Conservation (phyloP, 2,113 vertebrate species). For the Acinonyx jubatus region DNA sequence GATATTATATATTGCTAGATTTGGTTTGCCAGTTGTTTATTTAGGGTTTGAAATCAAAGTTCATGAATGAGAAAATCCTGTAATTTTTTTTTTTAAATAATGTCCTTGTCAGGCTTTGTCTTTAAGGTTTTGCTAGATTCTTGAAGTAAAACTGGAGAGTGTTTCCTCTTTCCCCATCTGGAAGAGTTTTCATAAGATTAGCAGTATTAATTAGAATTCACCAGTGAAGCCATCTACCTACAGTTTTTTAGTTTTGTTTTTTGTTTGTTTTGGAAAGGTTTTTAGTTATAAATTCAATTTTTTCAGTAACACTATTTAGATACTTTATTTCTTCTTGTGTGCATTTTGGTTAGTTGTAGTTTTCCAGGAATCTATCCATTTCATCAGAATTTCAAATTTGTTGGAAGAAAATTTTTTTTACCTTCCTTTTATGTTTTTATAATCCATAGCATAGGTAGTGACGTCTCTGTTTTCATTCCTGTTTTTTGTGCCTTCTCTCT, state of each 20-base stretch:
- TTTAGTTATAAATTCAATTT: constrained; percentile 12
- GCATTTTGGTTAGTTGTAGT: background rate
- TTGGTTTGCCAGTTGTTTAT: background rate
- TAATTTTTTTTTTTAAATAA: background rate
- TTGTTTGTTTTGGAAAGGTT: background rate
- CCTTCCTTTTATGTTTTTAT: background rate
- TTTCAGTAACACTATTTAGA: background rate
- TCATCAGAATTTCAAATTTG: background rate
- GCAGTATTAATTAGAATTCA: constrained; percentile 3
- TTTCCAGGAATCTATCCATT: background rate
- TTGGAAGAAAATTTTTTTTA: background rate
- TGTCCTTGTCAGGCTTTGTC: background rate
- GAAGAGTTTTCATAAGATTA: background rate
- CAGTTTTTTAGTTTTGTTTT: constrained; percentile 17
- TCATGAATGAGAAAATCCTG: background rate
- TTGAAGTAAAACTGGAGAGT: background rate
- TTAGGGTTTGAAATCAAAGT: background rate
- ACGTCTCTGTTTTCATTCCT: background rate
- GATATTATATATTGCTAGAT: background rate
- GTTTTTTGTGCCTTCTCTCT: background rate
- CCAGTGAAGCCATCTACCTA: background rate
- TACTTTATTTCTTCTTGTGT: background rate
- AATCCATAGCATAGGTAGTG: background rate
- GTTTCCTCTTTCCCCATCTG: background rate
- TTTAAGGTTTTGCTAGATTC: background rate